A percentile compares a stretch with the other conserved stretches of the same genome.
These are phyloP conservation scores for Tridacna gigas DNA, from an alignment of 2,888 invertebrate genomes.

Conservation along the genomic window DNA sequence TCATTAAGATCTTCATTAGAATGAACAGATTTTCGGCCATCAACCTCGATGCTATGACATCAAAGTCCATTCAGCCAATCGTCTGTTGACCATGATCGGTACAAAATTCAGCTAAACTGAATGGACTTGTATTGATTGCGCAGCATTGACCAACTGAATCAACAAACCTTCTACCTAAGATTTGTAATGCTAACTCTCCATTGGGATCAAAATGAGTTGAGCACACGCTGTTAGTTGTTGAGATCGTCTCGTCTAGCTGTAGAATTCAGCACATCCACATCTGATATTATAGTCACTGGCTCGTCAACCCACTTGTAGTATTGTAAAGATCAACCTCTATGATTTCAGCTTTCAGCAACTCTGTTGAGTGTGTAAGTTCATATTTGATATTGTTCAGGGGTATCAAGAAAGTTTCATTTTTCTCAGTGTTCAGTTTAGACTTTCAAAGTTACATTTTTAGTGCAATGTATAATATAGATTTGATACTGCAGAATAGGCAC, in stretches of 20 bases:
- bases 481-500: no score
- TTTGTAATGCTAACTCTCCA: background rate
- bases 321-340: slow-evolving; percentile 7
- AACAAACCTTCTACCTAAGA: background rate
- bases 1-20: slow-evolving; percentile 16
- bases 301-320: background rate
- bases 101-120: slow-evolving; percentile 18
- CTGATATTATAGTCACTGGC: slow-evolving; percentile 12
- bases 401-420: background rate
- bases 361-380: slow-evolving; percentile 22
- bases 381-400: background rate
- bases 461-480: no score
- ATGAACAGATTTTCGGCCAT: slow-evolving; percentile 5
- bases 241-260: slow-evolving; percentile 20
- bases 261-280: background rate
- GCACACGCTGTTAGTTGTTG: background rate
- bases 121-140: slow-evolving; percentile 20
- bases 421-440: background rate
- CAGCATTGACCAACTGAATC: slow-evolving; percentile 14
- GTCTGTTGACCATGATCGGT: slow-evolving; percentile 3
- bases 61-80: background rate
- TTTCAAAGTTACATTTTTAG: background rate
- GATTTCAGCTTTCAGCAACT: slow-evolving; percentile 19
- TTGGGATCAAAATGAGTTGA: background rate
- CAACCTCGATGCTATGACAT: slow-evolving; percentile 9